Conservation (phyloP, 2,797 vertebrate genomes). For the Lagocephalus sceleratus region DNA sequence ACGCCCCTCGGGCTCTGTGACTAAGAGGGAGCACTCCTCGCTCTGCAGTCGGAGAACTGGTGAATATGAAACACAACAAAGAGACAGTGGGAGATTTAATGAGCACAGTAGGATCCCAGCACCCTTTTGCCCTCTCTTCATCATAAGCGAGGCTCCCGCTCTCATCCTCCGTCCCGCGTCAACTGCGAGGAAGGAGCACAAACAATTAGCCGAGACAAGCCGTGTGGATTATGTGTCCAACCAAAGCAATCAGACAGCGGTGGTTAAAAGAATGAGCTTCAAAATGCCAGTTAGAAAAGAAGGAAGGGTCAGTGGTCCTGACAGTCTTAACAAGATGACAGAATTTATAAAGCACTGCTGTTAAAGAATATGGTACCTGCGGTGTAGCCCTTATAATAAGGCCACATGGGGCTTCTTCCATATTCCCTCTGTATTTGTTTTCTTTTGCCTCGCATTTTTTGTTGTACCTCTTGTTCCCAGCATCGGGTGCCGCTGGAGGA, state of each 20-base stretch:
- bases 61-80: constrained; percentile 63
- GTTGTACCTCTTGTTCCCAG: constrained; percentile 72
- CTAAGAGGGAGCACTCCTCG: constrained; percentile 55
- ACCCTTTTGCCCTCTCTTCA: constrained; percentile 66
- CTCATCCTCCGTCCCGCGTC: constrained; percentile 54
- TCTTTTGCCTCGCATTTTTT: constrained; percentile 74
- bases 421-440: constrained; percentile 79
- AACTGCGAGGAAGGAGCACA: constrained; percentile 64
- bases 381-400: constrained; percentile 88
- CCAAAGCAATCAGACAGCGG: constrained; percentile 68
- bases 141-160: constrained; percentile 58
- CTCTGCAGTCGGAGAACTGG: constrained; percentile 39
- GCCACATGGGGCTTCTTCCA: constrained; percentile 84
- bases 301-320: constrained; percentile 84
- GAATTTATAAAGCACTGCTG: constrained; percentile 86
- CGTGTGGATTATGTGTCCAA: constrained; percentile 70
- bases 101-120: constrained; percentile 63
- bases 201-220: constrained; percentile 77
- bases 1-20: constrained; percentile 47
- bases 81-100: constrained; percentile 71
- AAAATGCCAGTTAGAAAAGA: constrained; percentile 77
- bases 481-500: constrained; percentile 72
- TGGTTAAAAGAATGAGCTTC: constrained; percentile 66
- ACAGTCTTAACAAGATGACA: constrained; percentile 86
- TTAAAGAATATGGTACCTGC: constrained; percentile 82